Conservation (phyloP, 1,140 invertebrate genomes). For the Samia ricini region DNA sequence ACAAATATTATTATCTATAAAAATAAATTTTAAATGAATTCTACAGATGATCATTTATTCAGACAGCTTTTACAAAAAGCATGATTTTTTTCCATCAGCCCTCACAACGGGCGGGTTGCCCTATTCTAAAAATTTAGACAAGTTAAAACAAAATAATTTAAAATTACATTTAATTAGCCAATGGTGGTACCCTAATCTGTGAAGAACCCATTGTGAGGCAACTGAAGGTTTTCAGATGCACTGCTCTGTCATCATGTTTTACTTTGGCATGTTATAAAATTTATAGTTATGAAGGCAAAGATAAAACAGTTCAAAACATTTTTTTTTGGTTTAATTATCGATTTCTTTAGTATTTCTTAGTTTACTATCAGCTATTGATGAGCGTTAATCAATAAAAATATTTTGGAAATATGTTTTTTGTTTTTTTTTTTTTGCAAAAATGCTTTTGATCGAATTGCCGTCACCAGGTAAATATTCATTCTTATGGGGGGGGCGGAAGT, state of each 20-base stretch:
- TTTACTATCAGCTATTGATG: too few species aligned
- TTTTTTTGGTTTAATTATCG: too few species aligned
- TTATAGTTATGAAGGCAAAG: too few species aligned
- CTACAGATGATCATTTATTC: slow-evolving; percentile 12
- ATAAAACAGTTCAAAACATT: too few species aligned
- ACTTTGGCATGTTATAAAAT: neutral
- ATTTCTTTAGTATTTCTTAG: too few species aligned
- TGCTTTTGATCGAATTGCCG: too few species aligned
- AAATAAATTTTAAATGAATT: slow-evolving; percentile 11
- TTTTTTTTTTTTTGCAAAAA: too few species aligned
- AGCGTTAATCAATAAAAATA: too few species aligned
- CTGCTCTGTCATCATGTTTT: slow-evolving; percentile 65
- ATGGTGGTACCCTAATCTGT: slow-evolving; percentile 42
- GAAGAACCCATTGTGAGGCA: slow-evolving; percentile 44
- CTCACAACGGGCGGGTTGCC: slow-evolving; percentile 54
- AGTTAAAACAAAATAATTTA: slow-evolving; percentile 23
- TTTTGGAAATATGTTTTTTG: too few species aligned
- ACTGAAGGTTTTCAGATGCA: slow-evolving; percentile 67
- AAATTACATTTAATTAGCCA: slow-evolving; percentile 21
- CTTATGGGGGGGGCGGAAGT: too few species aligned
- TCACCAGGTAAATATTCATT: too few species aligned
- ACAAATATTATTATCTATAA: neutral
- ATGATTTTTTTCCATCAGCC: slow-evolving; percentile 46
- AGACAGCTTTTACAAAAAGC: slow-evolving; percentile 38
- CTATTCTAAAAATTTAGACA: slow-evolving; percentile 49